Percentiles rank a stretch among this genome's conserved stretches.
Evolutionary conservation across 2,888 invertebrate genomes (phyloP).

Genomic region (Sesamia inferens): DNA sequence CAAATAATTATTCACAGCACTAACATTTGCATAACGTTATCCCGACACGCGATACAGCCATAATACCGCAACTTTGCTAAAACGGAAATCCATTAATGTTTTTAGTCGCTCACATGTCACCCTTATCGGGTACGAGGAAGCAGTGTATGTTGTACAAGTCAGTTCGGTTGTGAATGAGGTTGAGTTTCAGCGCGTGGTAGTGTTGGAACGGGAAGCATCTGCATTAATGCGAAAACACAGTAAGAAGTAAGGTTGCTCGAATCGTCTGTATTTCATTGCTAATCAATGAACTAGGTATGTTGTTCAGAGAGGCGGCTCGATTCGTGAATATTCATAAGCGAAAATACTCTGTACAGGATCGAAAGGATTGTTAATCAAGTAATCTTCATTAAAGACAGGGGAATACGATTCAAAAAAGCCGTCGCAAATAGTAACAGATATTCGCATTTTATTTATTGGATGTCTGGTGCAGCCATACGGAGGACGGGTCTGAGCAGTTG

Average conservation of each 20-base stretch:
- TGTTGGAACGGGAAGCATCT: slow-evolving; percentile 55
- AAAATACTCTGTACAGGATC: slow-evolving; percentile 24
- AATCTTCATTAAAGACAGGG: slow-evolving; percentile 24
- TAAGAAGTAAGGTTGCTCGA: slow-evolving; percentile 48
- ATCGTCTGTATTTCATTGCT: slow-evolving; percentile 50
- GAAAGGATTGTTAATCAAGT: slow-evolving; percentile 38
- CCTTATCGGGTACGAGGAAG: slow-evolving; percentile 71
- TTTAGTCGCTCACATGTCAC: slow-evolving; percentile 72
- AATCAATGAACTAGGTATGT: slow-evolving; percentile 55
- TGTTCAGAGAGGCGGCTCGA: slow-evolving; percentile 27
- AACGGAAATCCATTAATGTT: slow-evolving; percentile 82
- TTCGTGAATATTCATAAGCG: slow-evolving; percentile 57
- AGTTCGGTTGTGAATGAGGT: slow-evolving; percentile 58
- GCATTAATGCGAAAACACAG: slow-evolving; percentile 61
- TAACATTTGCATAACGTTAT: slow-evolving; percentile 78
- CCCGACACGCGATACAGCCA: slow-evolving; percentile 71
- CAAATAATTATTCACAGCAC: slow-evolving; percentile 79
- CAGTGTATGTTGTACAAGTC: slow-evolving; percentile 76
- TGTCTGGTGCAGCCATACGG: too few species aligned
- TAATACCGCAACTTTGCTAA: slow-evolving; percentile 64
- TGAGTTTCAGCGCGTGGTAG: slow-evolving; percentile 48
- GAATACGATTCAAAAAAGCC: not conserved
- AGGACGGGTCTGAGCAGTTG: too few species aligned
- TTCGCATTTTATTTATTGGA: not conserved
- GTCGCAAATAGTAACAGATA: slow-evolving; percentile 5